Base-by-base conservation (phyloP, 1,140 invertebrate species). In the Chironomus tepperi region DNA sequence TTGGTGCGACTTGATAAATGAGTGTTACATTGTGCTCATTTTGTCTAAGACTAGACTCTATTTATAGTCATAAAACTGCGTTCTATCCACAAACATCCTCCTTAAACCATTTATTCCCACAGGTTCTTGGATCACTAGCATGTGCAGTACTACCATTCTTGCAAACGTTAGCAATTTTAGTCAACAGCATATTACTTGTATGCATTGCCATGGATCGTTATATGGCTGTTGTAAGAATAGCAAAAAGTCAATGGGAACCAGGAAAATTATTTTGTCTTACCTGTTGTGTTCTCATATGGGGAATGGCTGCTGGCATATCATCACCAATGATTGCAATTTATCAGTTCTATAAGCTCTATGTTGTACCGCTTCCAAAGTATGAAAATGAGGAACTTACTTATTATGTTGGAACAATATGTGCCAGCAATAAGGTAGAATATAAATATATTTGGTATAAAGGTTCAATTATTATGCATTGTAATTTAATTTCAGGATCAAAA, bases 201-300 rank as follows among this genome's bases (percentile, higher is more conserved):
- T 82, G 81, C 21, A 84, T 88, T 19, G 85, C 87, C 0, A 73
- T 87, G 43, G 86, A 88, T 77, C 80, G 86, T 43, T 87, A 86
- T 57, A 77, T 81, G 78, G 84, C 81, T 34, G 80, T 85, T 0
- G 80, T 83, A 34, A 77, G 83, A 19, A 77, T 81, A 9, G 77
- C 78, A 67, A 80, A 79, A 12, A 77, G 77, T 73, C 77, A 78
- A 47, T 85, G 84, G 84, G 81, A 84, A 76, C 84, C 85, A 0
- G 75, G 73, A 16, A 77, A 74, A 43, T 75, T 77, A 34, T 78
- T 79, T 57, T 77, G 78, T 57, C 12, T 83, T 10, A 42, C 77
- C 47, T 75, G 75, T 21, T 78, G 82, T 47, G 34, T 77, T 6
- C 24, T 76, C 42, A 79, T 85, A 10, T 85, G 83, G 82, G 73